These are phyloP conservation scores for Nannospalax galili DNA, from an alignment of 2,113 vertebrate genomes.

Conservation along the genomic window DNA sequence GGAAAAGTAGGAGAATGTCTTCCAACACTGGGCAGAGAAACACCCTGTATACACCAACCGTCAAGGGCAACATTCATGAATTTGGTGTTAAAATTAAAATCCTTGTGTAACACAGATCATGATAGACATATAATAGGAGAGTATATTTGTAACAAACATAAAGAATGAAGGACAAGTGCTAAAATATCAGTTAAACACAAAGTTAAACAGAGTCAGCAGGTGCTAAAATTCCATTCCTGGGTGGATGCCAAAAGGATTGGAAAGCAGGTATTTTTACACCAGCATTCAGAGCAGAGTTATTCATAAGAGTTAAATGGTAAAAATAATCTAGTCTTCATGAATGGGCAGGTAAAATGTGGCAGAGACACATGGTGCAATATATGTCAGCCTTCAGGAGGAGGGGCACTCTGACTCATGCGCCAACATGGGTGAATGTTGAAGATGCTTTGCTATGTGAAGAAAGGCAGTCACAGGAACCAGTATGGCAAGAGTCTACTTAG, in stretches of 20 bases:
- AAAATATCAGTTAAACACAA: neutral
- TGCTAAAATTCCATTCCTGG: neutral
- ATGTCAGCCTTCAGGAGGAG: neutral
- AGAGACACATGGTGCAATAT: fast-evolving
- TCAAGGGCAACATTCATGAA: neutral
- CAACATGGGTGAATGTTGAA: too few relatives aligned
- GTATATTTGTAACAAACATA: neutral
- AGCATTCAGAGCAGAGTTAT: neutral
- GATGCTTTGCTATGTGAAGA: neutral
- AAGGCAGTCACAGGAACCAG: neutral
- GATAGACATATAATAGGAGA: neutral
- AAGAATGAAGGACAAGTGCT: neutral
- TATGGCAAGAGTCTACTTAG: neutral
- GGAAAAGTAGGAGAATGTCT: neutral
- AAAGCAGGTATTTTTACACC: neutral
- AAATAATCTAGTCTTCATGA: neutral
- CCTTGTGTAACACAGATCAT: neutral
- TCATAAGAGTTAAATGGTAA: neutral
- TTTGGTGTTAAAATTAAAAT: neutral
- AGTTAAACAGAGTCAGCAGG: neutral
- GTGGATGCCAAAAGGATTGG: neutral
- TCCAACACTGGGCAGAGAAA: neutral
- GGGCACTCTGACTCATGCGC: neutral
- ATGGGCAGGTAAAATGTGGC: fast-evolving
- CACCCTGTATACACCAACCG: neutral